Base-by-base conservation (phyloP, 2,113 vertebrate genomes). In the Ailuropoda melanoleuca region DNA sequence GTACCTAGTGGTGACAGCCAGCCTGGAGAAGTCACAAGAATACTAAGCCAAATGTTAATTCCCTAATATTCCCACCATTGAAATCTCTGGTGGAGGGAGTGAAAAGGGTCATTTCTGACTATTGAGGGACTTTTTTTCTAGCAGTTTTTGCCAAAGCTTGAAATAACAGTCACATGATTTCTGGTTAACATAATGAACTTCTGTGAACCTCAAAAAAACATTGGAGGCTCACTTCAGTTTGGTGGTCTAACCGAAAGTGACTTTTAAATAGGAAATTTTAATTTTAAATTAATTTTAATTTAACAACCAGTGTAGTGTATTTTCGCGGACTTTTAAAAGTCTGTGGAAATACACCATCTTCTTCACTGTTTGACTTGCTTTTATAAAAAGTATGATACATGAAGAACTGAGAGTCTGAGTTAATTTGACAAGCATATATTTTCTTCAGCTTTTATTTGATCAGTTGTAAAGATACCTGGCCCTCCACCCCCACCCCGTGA, bases 131-230 rank as follows among this genome's bases (percentile, higher is more conserved):
- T 95, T 98, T 97, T 94, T 89, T 56, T 34, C 56, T 94, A 80
- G 34, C 31, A 72, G 43, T 95, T 97, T 66, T 77, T 97, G 96
- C 95, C 96, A 97, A 95, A 70, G 55, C 34, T 80, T 82, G 48
- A 95, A 94, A 93, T n/a, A 70, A 48, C 11, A 94, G 50, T 96
- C 93, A 93, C 60, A n/a, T 97, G 93, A 80, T 90, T 98, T 98
- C 93, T 97, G 74, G 26, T 93, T 50, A 89, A 89, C 70, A 84
- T 87, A 74, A 83, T 91, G 86, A 97, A 97, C 91, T 97, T 92
- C 26, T 56, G 43, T 97, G 96, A 97, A 97, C 91, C 80, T 94
- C 46, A 68, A 12, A 91, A 88, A 95, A 83, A 39, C 1, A 11
- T 1, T 77, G 0, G 43, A 72, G 95, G 55, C 78, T 88, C 66